These are phyloP conservation scores for Pleuronectes platessa DNA, from an alignment of 2,113 vertebrate species.

Conservation along the genomic window DNA sequence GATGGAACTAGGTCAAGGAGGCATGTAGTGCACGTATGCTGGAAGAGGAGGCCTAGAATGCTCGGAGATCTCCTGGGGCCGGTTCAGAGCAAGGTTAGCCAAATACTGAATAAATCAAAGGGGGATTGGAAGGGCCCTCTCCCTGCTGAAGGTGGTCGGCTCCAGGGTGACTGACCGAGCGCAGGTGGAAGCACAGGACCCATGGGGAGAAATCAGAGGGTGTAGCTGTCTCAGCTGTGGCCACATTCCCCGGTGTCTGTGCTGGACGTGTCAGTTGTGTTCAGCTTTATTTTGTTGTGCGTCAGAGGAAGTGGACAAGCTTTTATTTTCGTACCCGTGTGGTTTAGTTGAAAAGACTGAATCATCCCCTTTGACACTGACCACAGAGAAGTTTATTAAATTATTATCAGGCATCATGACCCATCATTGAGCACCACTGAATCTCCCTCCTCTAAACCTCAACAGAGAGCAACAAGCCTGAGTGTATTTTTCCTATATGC, in stretches of 20 bases:
- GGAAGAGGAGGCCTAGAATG: constrained; percentile 74
- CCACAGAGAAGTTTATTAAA: constrained; percentile 3
- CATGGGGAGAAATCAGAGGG: constrained; percentile 46
- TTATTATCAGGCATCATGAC: background rate
- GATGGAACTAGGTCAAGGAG: constrained; percentile 72
- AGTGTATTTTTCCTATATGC: constrained; percentile 54
- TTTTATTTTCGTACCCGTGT: background rate
- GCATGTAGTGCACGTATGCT: constrained; percentile 70
- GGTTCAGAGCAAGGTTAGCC: constrained; percentile 98
- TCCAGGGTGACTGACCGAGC: constrained; percentile 82
- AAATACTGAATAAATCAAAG: constrained; percentile 96
- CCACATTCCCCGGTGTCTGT: constrained; percentile 60
- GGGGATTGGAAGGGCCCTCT: constrained; percentile 65
- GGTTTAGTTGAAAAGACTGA: constrained; percentile 9
- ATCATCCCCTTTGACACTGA: constrained; percentile 5
- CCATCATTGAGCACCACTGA: background rate
- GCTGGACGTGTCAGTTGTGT: constrained; percentile 29
- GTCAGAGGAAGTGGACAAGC: background rate
- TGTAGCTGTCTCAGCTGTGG: constrained; percentile 55
- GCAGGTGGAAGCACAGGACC: constrained; percentile 84
- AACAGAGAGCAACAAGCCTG: background rate
- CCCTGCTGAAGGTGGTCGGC: constrained; percentile 64
- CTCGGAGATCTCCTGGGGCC: constrained; percentile 85
- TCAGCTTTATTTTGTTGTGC: background rate
- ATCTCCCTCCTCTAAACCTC: background rate